Percentiles rank a stretch among this genome's conserved stretches.
Evolutionary conservation across 2,113 vertebrate genomes (phyloP).

Genomic region (Ctenomys sociabilis): DNA sequence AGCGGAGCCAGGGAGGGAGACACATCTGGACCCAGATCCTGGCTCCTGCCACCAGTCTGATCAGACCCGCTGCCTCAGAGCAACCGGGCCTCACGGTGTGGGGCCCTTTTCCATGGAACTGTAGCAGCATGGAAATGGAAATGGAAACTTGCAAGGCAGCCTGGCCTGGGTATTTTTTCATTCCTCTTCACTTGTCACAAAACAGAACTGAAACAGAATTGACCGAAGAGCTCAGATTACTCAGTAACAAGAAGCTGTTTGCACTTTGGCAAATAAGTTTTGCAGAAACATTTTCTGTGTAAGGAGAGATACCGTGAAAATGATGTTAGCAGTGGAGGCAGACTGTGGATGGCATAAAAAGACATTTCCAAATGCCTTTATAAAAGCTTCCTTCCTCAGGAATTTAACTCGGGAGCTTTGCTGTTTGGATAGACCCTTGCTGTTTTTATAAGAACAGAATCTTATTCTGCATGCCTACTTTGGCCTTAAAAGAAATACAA

Average conservation of each 20-base stretch:
- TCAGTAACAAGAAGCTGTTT: neutral
- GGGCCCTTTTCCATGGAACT: neutral
- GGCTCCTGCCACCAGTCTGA: neutral
- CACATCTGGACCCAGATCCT: neutral
- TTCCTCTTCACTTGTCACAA: conserved; percentile 28
- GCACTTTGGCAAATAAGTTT: neutral
- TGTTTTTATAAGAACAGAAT: neutral
- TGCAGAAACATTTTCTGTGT: neutral
- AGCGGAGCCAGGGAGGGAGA: neutral
- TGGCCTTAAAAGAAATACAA: conserved; percentile 31
- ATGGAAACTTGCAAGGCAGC: neutral
- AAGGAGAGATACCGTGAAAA: neutral
- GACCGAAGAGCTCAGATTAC: neutral
- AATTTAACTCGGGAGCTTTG: neutral
- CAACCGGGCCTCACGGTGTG: neutral
- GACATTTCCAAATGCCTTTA: neutral
- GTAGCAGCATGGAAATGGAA: neutral
- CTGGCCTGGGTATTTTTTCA: neutral
- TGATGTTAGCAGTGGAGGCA: neutral
- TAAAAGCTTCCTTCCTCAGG: neutral
- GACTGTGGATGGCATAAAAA: neutral
- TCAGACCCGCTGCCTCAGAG: neutral
- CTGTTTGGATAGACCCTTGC: neutral
- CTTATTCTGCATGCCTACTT: neutral
- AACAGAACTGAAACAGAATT: conserved; percentile 51